These are phyloP conservation scores for Simalia tracyae DNA, from an alignment of 2,797 vertebrate genomes.

Conservation along the genomic window DNA sequence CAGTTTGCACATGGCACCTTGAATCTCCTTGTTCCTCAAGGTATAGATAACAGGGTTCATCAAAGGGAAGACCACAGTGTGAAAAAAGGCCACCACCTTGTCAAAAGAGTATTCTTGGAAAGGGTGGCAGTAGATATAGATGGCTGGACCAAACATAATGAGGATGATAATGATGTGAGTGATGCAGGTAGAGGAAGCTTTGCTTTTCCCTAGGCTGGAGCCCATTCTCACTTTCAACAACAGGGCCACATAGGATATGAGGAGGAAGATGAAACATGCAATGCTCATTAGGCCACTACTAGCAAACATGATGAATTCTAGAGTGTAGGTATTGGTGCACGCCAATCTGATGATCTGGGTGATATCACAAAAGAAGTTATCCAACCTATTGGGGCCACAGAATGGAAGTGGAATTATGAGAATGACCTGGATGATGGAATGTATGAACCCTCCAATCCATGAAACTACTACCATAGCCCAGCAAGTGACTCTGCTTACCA, in stretches of 20 bases:
- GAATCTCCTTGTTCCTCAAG: conserved; percentile 57
- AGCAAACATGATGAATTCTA: conserved; percentile 60
- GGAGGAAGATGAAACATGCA: conserved; percentile 54
- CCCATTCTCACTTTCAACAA: conserved; percentile 47
- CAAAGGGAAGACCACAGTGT: conserved; percentile 48
- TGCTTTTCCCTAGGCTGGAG: conserved; percentile 37
- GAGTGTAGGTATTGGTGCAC: conserved; percentile 52
- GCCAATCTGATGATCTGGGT: conserved; percentile 62
- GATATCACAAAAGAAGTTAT: conserved; percentile 64
- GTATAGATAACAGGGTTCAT: conserved; percentile 66
- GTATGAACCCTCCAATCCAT: conserved; percentile 58
- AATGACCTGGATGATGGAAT: conserved; percentile 57
- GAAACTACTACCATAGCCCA: conserved; percentile 43
- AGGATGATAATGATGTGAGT: background rate
- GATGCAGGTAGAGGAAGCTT: conserved; percentile 36
- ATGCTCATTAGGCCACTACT: conserved; percentile 56
- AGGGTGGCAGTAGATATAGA: conserved; percentile 15
- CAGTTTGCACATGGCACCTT: background rate
- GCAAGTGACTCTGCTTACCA: conserved; percentile 44
- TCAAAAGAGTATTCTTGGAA: background rate
- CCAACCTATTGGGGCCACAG: conserved; percentile 57
- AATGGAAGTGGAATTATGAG: conserved; percentile 55
- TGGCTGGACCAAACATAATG: conserved; percentile 17
- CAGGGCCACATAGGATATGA: conserved; percentile 53
- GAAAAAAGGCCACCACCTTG: conserved; percentile 9